phyloP scores from a whole-genome alignment of 2,888 invertebrate genomes.

The Drosophila antonietae region DNA sequence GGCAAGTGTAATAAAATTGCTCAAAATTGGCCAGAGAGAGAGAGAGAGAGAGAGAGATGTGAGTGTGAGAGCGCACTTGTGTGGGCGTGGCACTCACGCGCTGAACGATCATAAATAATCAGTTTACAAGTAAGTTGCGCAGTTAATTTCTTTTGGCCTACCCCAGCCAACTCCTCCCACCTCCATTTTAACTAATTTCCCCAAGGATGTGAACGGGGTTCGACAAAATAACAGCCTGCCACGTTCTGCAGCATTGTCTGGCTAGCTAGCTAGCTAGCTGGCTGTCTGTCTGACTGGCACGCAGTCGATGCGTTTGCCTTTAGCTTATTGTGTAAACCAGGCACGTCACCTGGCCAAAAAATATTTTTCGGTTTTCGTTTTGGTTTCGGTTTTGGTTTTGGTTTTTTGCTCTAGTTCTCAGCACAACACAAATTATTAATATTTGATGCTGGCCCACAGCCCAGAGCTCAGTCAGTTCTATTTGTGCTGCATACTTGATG shows the following conservation, averaged over 20 bases:
- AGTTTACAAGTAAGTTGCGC: constrained; percentile 78
- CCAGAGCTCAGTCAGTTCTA: constrained; percentile 30
- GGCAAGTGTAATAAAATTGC: constrained; percentile 78
- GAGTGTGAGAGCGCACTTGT: neutral
- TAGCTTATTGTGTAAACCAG: constrained; percentile 71
- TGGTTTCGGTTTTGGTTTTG: constrained; percentile 33
- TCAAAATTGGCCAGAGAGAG: constrained; percentile 59
- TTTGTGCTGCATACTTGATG: constrained; percentile 75
- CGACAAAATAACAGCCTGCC: constrained; percentile 25
- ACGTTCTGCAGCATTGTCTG: constrained; percentile 12
- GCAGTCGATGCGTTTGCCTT: constrained; percentile 67
- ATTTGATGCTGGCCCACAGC: constrained; percentile 58
- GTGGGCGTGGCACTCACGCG: constrained; percentile 5
- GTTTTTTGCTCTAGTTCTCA: constrained; percentile 63
- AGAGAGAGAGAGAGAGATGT: neutral
- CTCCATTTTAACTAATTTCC: constrained; percentile 79
- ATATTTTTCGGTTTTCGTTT: constrained; percentile 47
- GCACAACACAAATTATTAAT: constrained; percentile 71
- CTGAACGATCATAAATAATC: constrained; percentile 73
- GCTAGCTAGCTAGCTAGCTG: neutral
- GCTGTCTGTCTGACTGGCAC: constrained; percentile 39
- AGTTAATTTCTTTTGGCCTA: constrained; percentile 67
- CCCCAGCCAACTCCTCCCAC: neutral
- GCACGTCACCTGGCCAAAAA: constrained; percentile 72
- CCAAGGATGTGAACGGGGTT: constrained; percentile 50